Percentiles rank a stretch among this genome's conserved stretches.
Evolutionary conservation across 2,888 invertebrate genomes (phyloP).

Genomic region (Aphelenchoides bicaudatus): DNA sequence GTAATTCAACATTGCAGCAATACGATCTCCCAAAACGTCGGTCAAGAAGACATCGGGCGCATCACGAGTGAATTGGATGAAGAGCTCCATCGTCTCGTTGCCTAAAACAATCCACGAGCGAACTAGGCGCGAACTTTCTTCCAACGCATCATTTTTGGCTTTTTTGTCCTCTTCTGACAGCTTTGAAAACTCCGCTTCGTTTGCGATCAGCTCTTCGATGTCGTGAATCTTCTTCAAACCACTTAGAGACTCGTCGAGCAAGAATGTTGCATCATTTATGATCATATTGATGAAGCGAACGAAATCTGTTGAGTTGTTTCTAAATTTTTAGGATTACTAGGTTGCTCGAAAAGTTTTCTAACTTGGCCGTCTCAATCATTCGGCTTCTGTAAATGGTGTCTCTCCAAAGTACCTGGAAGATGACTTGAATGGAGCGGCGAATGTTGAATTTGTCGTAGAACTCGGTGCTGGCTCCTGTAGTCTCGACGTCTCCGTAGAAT

Average conservation of each 20-base stretch:
- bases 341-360: conserved; percentile 39
- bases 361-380: conserved; percentile 80
- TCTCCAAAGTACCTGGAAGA: conserved; percentile 88
- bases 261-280: conserved; percentile 92
- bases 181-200: conserved; percentile 62
- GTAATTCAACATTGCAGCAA: conserved; percentile 97
- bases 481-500: conserved; percentile 86
- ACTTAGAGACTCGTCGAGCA: conserved; percentile 90
- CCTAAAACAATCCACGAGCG: conserved; percentile 62
- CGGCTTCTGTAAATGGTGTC: conserved; percentile 80
- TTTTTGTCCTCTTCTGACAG: conserved; percentile 46
- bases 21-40: conserved; percentile 78
- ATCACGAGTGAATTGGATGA: conserved; percentile 84
- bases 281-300: conserved; percentile 89
- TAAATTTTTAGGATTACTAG: conserved; percentile 23
- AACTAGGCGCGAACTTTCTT: conserved; percentile 62
- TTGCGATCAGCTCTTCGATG: conserved; percentile 79
- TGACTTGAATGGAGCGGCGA: conserved; percentile 90
- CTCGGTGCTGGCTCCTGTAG: conserved; percentile 93
- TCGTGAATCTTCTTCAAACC: conserved; percentile 72
- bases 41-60: conserved; percentile 90
- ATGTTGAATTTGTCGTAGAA: conserved; percentile 99
- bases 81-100: conserved; percentile 92
- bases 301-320: conserved; percentile 65
- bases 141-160: conserved; percentile 36